Percentiles rank a stretch among this genome's conserved stretches.
phyloP scores from a whole-genome alignment of 1,140 invertebrate genomes.

The Periplaneta americana region DNA sequence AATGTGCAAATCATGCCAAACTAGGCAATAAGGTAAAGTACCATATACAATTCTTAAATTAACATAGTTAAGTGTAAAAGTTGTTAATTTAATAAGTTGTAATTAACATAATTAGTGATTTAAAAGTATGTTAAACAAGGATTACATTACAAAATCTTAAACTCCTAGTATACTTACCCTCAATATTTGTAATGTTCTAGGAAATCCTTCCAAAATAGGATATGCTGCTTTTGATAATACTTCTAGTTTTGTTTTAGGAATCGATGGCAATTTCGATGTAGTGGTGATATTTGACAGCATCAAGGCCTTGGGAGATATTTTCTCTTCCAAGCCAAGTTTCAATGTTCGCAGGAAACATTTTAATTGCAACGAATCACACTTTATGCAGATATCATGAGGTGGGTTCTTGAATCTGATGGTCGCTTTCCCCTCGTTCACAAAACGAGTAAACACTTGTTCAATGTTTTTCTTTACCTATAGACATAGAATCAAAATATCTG shows the following conservation, averaged over 20 bases:
- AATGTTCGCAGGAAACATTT: slow-evolving; percentile 62
- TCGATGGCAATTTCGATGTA: slow-evolving; percentile 42
- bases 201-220: slow-evolving; percentile 57
- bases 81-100: too few relatives aligned
- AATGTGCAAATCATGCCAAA: too few relatives aligned
- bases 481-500: slow-evolving; percentile 6
- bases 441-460: slow-evolving; percentile 59
- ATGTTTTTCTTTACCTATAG: slow-evolving; percentile 52
- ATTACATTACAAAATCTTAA: too few relatives aligned
- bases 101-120: too few relatives aligned
- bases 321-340: slow-evolving; percentile 52
- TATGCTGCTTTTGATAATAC: slow-evolving; percentile 57
- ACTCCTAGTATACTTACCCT: slow-evolving; percentile 21
- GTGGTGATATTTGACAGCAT: slow-evolving; percentile 37
- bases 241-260: slow-evolving; percentile 47
- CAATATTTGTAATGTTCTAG: slow-evolving; percentile 52
- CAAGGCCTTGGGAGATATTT: slow-evolving; percentile 37
- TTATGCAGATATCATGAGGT: slow-evolving; percentile 60
- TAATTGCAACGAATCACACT: slow-evolving; percentile 55
- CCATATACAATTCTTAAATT: too few relatives aligned
- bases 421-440: slow-evolving; percentile 63
- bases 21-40: too few relatives aligned
- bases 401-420: slow-evolving; percentile 66
- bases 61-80: too few relatives aligned
- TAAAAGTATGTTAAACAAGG: too few relatives aligned